Base-by-base conservation (phyloP, 2,113 vertebrate genomes). In the Lophius piscatorius region DNA sequence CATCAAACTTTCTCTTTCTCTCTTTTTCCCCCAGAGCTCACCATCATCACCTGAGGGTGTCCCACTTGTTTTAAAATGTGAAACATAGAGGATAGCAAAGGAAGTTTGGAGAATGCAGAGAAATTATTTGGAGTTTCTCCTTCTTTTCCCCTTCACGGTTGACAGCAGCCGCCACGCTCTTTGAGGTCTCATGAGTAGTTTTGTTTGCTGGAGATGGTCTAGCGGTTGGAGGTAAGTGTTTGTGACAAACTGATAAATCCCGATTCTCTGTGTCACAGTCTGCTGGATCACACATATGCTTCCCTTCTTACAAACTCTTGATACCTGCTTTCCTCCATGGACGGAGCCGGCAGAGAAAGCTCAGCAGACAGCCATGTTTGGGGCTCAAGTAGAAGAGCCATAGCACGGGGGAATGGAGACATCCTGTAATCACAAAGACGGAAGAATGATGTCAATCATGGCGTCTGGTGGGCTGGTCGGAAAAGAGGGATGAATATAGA, bases 361-460 rank as follows among this genome's bases (percentile, higher is more conserved):
- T 45, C 11, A 17, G 31, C 47, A 33, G 74, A 65, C 63, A 47
- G 73, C n/a, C n/a, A n/a, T 28, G 35, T 77, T 69, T 44, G 56
- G 55, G 46, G 42, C 51, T 63, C 45, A 39, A 58, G 63, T 65
- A 23, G 70, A 80, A 69, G 74, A 80, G 55, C 4, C 66, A 81
- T 78, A 49, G 72, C 21, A 29, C 33, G 62, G 74, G 62, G 80
- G 45, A 28, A 28, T 35, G 41, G 35, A 44, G 16, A 60, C 80
- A 42, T 48, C 62, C 45, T 78, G 58, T 82, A 87, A 83, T 83
- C 70, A 73, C 63, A 41, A 39, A 57, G 61, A 76, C 63, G 63
- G 68, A 68, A 24, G 64, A 61, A 71, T 61, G 56, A 54, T 80
- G 80, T 86, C 75, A 76, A 70, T 82, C 73, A 72, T 18, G 29